phyloP scores from a whole-genome alignment of 1,140 invertebrate species.

The Apis florea region DNA sequence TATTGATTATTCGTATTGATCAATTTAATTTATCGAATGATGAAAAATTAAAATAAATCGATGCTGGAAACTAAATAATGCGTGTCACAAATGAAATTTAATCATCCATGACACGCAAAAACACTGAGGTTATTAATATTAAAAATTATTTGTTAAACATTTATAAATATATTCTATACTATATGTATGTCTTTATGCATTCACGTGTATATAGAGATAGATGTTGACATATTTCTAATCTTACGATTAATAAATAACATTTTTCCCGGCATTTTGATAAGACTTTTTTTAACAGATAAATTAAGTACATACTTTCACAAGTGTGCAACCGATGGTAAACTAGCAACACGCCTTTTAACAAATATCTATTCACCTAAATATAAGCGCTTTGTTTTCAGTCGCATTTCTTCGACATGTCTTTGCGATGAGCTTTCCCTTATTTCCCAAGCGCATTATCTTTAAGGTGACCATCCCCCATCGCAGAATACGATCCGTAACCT shows the following conservation, averaged over 20 bases:
- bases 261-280: slow-evolving; percentile 63
- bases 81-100: neutral
- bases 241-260: slow-evolving; percentile 64
- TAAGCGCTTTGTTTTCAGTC: slow-evolving; percentile 56
- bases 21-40: slow-evolving; percentile 5
- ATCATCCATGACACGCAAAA: neutral
- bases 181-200: slow-evolving; percentile 39
- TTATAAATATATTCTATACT: slow-evolving; percentile 45
- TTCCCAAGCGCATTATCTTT: slow-evolving; percentile 14
- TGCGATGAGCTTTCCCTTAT: neutral
- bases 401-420: slow-evolving; percentile 32
- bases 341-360: slow-evolving; percentile 60
- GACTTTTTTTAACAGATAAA: slow-evolving; percentile 64
- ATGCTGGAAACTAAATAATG: neutral
- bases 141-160: slow-evolving; percentile 28
- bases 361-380: slow-evolving; percentile 52
- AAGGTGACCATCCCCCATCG: slow-evolving; percentile 23
- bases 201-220: slow-evolving; percentile 34
- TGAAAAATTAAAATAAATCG: neutral
- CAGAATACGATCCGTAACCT: neutral
- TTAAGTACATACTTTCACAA: slow-evolving; percentile 68
- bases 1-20: neutral
- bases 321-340: slow-evolving; percentile 51
- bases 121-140: neutral
- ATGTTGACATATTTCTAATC: slow-evolving; percentile 53